Evolutionary conservation across 2,797 vertebrate genomes (phyloP).

Genomic region (Poeciliopsis turneri): DNA sequence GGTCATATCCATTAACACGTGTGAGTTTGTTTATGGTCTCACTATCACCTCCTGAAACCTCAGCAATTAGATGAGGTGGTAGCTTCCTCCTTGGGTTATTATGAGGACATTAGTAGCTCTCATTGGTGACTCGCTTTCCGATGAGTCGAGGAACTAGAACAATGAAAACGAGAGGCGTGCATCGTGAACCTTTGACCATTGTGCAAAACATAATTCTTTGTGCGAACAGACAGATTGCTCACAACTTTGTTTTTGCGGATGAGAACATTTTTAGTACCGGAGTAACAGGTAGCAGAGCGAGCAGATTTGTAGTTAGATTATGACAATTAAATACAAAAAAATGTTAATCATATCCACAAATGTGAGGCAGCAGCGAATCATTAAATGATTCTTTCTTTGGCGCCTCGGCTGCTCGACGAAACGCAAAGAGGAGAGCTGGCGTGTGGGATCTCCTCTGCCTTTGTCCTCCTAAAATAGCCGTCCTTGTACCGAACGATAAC

Average conservation of each 20-base stretch:
- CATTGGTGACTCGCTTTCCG: not conserved
- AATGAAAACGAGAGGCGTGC: not conserved
- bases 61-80: conserved; percentile 4
- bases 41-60: not conserved
- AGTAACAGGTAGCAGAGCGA: not conserved
- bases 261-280: not conserved
- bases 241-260: not conserved
- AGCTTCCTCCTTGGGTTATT: not conserved
- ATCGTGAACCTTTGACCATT: not conserved
- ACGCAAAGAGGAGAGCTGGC: not conserved
- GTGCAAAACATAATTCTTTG: not conserved
- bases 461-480: conserved; percentile 46
- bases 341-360: not conserved
- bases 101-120: not conserved
- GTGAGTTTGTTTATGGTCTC: not conserved
- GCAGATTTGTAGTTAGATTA: not conserved
- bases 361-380: conserved; percentile 1
- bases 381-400: conserved; percentile 3
- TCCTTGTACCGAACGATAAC: conserved; percentile 37
- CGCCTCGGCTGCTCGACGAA: not conserved
- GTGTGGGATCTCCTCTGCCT: conserved; percentile 16
- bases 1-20: conserved; percentile 4
- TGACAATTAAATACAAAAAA: not conserved
- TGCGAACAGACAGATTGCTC: not conserved
- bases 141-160: not conserved